Percentiles rank a stretch among this genome's conserved stretches.
phyloP scores from a whole-genome alignment of 2,888 invertebrate genomes.

The Caenorhabditis auriculariae region DNA sequence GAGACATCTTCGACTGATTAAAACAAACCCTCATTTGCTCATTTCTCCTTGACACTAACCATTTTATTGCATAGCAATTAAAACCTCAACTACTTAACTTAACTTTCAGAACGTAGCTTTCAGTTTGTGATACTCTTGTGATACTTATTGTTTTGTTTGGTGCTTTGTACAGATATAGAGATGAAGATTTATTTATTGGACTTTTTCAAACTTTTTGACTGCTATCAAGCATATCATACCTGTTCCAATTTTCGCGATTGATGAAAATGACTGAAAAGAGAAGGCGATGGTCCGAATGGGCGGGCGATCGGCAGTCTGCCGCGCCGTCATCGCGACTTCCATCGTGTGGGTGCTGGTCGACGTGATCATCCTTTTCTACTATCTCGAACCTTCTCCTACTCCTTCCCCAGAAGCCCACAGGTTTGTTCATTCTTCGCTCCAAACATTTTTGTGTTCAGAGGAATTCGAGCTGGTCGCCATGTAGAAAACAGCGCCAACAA shows the following conservation, averaged over 20 bases:
- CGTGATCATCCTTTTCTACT: conserved; percentile 59
- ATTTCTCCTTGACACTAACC: neutral
- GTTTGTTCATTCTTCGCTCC: no score
- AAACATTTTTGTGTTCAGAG: neutral
- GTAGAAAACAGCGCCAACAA: no score
- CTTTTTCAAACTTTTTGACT: neutral
- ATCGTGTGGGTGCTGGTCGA: conserved; percentile 61
- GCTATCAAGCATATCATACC: neutral
- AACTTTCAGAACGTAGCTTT: no score
- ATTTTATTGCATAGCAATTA: neutral
- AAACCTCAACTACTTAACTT: no score
- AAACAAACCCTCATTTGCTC: neutral
- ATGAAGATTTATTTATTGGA: no score
- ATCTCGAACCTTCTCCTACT: conserved; percentile 46
- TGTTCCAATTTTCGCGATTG: neutral
- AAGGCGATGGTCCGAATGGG: conserved; percentile 24
- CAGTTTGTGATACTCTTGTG: no score
- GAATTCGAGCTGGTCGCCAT: neutral
- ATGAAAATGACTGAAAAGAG: conserved; percentile 12
- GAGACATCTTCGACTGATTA: neutral
- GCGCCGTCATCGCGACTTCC: conserved; percentile 61
- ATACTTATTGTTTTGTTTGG: no score
- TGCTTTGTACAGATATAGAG: no score
- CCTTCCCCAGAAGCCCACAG: neutral
- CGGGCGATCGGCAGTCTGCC: conserved; percentile 56